These are phyloP conservation scores for Actenoides hombroni DNA, from an alignment of 2,113 vertebrate species.

Conservation along the genomic window DNA sequence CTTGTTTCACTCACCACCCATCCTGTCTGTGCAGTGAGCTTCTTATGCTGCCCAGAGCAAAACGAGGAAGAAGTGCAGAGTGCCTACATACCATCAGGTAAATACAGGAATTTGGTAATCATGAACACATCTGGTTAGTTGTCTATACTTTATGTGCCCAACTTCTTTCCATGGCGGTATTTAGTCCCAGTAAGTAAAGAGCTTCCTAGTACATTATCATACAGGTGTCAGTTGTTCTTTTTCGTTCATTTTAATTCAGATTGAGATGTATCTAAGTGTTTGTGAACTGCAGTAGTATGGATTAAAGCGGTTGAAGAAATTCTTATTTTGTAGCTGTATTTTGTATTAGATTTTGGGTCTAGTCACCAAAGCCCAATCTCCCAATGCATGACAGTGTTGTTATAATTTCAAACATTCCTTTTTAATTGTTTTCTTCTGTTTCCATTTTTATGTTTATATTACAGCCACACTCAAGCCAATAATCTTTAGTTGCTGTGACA, in stretches of 20 bases:
- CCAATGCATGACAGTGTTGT: constrained; percentile 35
- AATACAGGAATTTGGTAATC: constrained; percentile 74
- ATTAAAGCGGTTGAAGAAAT: neutral
- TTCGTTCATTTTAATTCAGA: neutral
- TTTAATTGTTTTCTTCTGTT: neutral
- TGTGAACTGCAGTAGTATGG: neutral
- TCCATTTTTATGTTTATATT: neutral
- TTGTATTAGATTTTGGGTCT: constrained; percentile 14
- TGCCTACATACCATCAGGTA: constrained; percentile 99
- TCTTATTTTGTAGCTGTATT: neutral
- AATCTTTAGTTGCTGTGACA: neutral
- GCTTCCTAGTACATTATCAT: neutral
- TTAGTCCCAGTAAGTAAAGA: neutral
- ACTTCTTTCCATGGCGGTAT: neutral
- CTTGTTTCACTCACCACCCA: constrained; percentile 84
- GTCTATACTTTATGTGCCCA: constrained; percentile 1
- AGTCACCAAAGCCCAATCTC: constrained; percentile 14
- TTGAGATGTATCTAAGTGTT: neutral
- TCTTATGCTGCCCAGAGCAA: constrained; percentile 97
- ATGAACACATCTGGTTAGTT: constrained; percentile 47
- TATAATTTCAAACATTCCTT: neutral
- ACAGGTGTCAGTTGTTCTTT: neutral
- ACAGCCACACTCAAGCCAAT: neutral
- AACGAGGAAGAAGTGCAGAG: constrained; percentile 98
- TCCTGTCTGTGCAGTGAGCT: constrained; percentile 96